Evolutionary conservation across 37 sponge, comb jelly and placozoan genomes (phyloP).

Genomic region (Geodia barretti): DNA sequence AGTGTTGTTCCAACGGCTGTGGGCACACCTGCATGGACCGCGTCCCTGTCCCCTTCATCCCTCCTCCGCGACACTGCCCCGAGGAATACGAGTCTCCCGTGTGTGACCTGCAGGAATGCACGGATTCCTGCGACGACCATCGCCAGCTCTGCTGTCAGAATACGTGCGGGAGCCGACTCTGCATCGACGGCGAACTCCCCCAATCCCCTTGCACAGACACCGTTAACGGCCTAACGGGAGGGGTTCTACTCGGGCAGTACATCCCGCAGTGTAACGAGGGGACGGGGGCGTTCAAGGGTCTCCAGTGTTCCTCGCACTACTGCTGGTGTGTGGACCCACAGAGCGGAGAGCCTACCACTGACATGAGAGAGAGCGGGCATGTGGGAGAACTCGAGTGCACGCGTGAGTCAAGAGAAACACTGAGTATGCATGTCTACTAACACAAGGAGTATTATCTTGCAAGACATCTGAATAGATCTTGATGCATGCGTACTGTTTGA

Average conservation of each 20-base stretch:
- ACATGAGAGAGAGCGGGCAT: constrained; percentile 11
- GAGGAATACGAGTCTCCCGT: not conserved
- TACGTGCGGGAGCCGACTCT: constrained; percentile 13
- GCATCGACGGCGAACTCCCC: not conserved
- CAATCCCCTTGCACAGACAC: not conserved
- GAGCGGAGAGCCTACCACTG: constrained; percentile 30
- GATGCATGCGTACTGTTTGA: too few relatives aligned
- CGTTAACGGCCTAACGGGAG: not conserved
- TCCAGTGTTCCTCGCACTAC: constrained; percentile 49
- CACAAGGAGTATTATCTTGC: too few relatives aligned
- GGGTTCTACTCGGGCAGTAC: constrained; percentile 13
- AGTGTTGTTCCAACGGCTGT: constrained; percentile 69
- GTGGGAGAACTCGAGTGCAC: constrained; percentile 12
- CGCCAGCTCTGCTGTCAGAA: constrained; percentile 31
- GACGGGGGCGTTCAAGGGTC: constrained; percentile 20
- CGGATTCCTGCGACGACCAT: not conserved
- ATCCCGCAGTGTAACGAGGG: constrained; percentile 28
- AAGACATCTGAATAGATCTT: too few relatives aligned
- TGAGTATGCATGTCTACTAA: too few relatives aligned
- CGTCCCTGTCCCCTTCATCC: constrained; percentile 29
- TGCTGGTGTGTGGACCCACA: constrained; percentile 61
- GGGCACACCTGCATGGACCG: constrained; percentile 45
- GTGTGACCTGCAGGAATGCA: not conserved
- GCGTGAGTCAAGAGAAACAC: constrained; percentile 36
- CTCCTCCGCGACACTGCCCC: constrained; percentile 31